Percentiles rank a stretch among this genome's conserved stretches.
Conservation (phyloP, 2,797 vertebrate species). For the Lateolabrax maculatus region DNA sequence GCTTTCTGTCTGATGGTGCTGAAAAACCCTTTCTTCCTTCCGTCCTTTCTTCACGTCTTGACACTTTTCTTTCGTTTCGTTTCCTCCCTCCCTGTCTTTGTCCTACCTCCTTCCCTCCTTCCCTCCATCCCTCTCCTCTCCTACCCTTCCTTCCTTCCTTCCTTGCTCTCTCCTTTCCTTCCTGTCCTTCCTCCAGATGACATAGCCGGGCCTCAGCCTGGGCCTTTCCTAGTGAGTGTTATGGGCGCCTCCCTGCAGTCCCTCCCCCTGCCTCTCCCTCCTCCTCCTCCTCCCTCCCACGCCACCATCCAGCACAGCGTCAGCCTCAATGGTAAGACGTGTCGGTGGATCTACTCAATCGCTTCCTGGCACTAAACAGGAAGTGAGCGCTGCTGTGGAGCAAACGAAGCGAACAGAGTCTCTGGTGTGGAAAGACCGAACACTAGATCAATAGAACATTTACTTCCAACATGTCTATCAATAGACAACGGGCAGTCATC, state of each 20-base stretch:
- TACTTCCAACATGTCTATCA: background rate
- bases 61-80: background rate
- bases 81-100: background rate
- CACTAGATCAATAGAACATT: background rate
- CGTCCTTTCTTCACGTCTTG: background rate
- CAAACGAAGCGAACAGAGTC: background rate
- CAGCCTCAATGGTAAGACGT: conserved; percentile 87
- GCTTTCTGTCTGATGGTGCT: conserved; percentile 27
- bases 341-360: background rate
- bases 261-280: conserved; percentile 95
- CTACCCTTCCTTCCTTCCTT: background rate
- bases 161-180: conserved; percentile 9
- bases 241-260: conserved; percentile 97
- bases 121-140: background rate
- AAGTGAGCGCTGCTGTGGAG: background rate
- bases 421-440: background rate
- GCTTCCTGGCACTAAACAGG: background rate
- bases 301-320: conserved; percentile 93
- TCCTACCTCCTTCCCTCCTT: background rate
- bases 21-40: conserved; percentile 8
- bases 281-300: conserved; percentile 94
- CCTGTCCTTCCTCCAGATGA: conserved; percentile 89
- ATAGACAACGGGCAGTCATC: background rate
- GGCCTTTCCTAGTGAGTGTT: conserved; percentile 93
- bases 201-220: conserved; percentile 94